phyloP scores from a whole-genome alignment of 2,888 invertebrate species.

The Entomobrya multifasciata region DNA sequence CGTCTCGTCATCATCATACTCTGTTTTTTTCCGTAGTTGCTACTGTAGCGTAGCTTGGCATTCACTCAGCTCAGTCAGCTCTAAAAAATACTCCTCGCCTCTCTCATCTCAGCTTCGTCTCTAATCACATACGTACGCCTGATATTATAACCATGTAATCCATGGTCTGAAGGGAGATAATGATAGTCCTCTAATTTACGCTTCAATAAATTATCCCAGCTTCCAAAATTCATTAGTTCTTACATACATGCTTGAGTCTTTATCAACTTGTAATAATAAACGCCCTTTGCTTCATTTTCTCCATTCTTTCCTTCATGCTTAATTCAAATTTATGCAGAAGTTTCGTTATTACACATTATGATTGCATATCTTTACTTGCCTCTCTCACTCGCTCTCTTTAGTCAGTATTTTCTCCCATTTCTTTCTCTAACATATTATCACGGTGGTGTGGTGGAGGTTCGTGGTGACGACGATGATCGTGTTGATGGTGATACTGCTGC shows the following conservation, averaged over 20 bases:
- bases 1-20: conserved; percentile 33
- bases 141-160: conserved; percentile 72
- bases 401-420: conserved; percentile 38
- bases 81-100: conserved; percentile 53
- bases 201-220: conserved; percentile 74
- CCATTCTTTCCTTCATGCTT: conserved; percentile 19
- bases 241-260: conserved; percentile 72
- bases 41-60: not conserved
- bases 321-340: conserved; percentile 70
- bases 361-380: not conserved
- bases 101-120: conserved; percentile 68
- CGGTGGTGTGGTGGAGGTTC: conserved; percentile 8
- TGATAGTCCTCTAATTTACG: conserved; percentile 75
- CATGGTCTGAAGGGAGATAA: conserved; percentile 72
- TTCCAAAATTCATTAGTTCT: conserved; percentile 73
- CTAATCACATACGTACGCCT: conserved; percentile 74
- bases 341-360: conserved; percentile 35
- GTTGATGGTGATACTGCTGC: conserved; percentile 46
- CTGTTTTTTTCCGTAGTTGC: not conserved
- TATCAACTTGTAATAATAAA: conserved; percentile 73
- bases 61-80: too few species aligned
- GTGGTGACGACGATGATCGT: conserved; percentile 24
- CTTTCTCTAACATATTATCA: conserved; percentile 3
- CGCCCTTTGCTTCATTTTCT: conserved; percentile 67
- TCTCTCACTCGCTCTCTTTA: not conserved